Conservation (phyloP, 2,113 vertebrate genomes). For the Callocephalon fimbriatum region DNA sequence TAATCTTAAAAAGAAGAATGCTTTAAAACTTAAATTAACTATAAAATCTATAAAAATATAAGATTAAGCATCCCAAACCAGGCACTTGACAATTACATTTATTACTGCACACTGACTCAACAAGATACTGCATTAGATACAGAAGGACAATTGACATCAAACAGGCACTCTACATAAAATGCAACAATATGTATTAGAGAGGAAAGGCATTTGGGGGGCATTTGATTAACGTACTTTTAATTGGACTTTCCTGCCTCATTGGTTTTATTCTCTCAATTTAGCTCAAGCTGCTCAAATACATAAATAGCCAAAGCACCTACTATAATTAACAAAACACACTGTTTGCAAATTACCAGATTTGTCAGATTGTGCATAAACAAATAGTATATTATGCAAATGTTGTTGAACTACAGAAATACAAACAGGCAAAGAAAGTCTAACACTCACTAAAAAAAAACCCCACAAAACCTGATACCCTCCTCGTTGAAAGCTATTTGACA, state of each 20-base stretch:
- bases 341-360: slow-evolving; percentile 22
- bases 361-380: neutral
- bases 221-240: slow-evolving; percentile 67
- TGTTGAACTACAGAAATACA: neutral
- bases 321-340: slow-evolving; percentile 35
- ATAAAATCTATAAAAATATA: neutral
- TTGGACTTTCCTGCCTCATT: slow-evolving; percentile 62
- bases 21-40: slow-evolving; percentile 17
- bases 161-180: neutral
- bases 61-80: neutral
- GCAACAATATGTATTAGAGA: neutral
- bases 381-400: neutral
- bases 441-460: neutral
- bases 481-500: neutral
- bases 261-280: slow-evolving; percentile 59
- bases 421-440: neutral
- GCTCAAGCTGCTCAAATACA: slow-evolving; percentile 54
- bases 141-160: slow-evolving; percentile 3
- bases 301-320: slow-evolving; percentile 50
- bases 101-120: neutral
- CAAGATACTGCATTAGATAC: neutral
- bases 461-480: neutral
- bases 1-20: neutral
- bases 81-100: neutral
- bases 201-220: slow-evolving; percentile 35